phyloP scores from a whole-genome alignment of 2,888 invertebrate species.

The Campopleginae sp. region DNA sequence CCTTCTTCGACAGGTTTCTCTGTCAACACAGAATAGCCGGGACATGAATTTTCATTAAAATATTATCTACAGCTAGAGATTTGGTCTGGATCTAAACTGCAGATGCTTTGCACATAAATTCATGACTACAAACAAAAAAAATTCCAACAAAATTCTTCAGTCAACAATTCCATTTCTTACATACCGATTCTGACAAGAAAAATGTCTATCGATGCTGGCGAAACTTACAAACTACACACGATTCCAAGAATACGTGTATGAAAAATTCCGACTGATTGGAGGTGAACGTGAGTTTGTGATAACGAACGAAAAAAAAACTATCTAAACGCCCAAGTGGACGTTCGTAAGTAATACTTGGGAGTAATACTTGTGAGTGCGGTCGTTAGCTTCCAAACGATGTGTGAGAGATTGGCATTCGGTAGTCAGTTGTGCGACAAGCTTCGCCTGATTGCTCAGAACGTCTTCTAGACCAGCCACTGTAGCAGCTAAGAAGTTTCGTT shows the following conservation, averaged over 20 bases:
- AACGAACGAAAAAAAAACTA: constrained; percentile 42
- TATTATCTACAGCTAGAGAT: background rate
- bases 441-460: constrained; percentile 95
- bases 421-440: constrained; percentile 96
- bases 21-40: constrained; percentile 81
- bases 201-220: background rate
- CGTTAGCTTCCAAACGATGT: constrained; percentile 95
- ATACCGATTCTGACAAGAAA: background rate
- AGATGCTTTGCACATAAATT: background rate
- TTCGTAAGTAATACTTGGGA: constrained; percentile 59
- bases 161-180: background rate
- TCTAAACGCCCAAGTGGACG: constrained; percentile 64
- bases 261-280: constrained; percentile 1
- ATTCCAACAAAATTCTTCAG: background rate
- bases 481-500: constrained; percentile 89
- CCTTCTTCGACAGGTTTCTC: constrained; percentile 79
- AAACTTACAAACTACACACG: background rate
- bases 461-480: constrained; percentile 95
- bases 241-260: background rate
- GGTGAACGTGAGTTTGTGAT: constrained; percentile 16
- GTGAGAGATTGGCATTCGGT: constrained; percentile 95
- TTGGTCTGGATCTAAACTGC: background rate
- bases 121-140: background rate
- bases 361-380: constrained; percentile 93
- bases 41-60: constrained; percentile 49